phyloP scores from a whole-genome alignment of 2,113 vertebrate species.

The Rhadina sibilatrix region DNA sequence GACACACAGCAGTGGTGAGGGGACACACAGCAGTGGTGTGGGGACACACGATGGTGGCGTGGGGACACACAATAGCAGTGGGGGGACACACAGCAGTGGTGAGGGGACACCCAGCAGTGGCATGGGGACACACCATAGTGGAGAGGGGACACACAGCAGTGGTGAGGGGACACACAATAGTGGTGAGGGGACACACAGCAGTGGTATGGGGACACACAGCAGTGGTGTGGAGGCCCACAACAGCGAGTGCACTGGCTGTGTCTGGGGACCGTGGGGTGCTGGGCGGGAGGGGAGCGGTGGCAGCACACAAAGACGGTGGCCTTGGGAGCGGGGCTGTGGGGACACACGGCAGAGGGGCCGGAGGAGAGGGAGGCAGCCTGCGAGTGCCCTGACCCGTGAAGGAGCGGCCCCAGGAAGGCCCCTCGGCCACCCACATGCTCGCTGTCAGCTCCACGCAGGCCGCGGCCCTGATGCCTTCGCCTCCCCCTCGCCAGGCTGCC shows the following conservation, averaged over 20 bases:
- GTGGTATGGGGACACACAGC: background rate
- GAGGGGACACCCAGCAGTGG: accelerated
- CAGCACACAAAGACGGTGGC: background rate
- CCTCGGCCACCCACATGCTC: background rate
- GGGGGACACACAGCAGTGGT: accelerated
- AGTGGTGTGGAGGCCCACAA: accelerated
- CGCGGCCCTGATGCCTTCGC: background rate
- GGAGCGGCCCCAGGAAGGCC: background rate
- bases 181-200: background rate
- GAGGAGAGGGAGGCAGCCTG: slow-evolving; percentile 5
- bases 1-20: accelerated
- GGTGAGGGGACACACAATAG: background rate
- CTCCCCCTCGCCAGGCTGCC: background rate
- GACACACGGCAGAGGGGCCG: background rate
- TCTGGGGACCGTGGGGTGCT: accelerated
- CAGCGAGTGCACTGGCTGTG: accelerated
- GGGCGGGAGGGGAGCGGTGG: background rate
- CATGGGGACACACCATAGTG: accelerated
- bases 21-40: accelerated
- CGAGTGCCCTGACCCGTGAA: slow-evolving; percentile 19
- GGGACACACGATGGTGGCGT: background rate
- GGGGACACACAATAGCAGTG: accelerated
- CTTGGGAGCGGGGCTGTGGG: background rate
- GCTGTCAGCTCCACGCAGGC: slow-evolving; percentile 23
- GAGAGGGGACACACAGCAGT: accelerated